Base-by-base conservation (phyloP, 2,113 vertebrate genomes). In the Struthidea cinerea region DNA sequence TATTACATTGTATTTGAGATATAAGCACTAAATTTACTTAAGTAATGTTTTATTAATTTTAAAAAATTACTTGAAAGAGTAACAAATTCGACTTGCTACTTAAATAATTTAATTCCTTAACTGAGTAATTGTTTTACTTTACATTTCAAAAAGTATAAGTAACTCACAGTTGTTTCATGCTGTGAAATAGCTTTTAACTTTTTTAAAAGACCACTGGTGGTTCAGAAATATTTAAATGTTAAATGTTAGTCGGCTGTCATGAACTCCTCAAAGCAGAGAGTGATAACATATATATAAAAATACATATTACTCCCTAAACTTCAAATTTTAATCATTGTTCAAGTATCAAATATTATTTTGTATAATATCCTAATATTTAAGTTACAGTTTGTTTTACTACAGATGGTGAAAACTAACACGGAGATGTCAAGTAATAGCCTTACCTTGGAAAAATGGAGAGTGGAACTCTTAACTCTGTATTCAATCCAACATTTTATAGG, bases 21-120 rank as follows among this genome's bases (percentile, higher is more conserved):
- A 96, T 50, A 91, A 94, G 90, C 49, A 84, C 76, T 95, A 92
- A 94, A 96, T 96, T 96, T 93, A 90, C 92, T 90, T 96, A 95
- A 88, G 79, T 90, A 90, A 97, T 96, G 88, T 96, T 93, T 95
- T 96, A 96, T 96, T 96, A 96, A 97, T 94, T 93, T 94, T 84
- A 52, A 17, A 74, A 95, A 90, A 94, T 95, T 96, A 88, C 90
- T 94, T 90, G 87, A 96, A 96, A 95, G 76, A 87, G 88, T 94
- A 96, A 93, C 82, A 94, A 91, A 95, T 96, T 97, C 56, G 4
- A 90, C 79, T 93, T 84, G 7, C 41, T 88, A 67, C 56, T 95
- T 96, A 86, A 96, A 96, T 96, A 94, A 96, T 96, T 95, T 78
- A 94, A 75, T 78, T 89, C 60, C 20, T 87, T 90, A 90, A 87